These are phyloP conservation scores for Corvus cornix DNA, from an alignment of 2,113 vertebrate species.

Conservation along the genomic window DNA sequence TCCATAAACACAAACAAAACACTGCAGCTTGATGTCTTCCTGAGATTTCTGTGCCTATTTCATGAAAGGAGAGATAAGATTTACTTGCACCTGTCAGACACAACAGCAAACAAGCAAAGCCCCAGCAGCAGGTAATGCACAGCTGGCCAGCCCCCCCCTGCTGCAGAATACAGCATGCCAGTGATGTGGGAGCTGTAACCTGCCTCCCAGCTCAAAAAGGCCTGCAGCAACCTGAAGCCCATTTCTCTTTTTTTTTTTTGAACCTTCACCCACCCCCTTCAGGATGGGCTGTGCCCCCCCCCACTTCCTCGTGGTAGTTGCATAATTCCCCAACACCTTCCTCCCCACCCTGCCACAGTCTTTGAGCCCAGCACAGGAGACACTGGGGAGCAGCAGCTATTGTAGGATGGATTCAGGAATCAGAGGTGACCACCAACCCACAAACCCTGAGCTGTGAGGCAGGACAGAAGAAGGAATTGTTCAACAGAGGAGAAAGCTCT, in stretches of 20 bases:
- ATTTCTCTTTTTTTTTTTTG: not conserved
- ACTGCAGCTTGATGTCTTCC: not conserved
- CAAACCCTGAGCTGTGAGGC: not conserved
- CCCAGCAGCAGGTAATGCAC: not conserved
- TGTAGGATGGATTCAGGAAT: not conserved
- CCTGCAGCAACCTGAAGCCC: not conserved
- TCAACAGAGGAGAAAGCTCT: not conserved
- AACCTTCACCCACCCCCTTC: not conserved
- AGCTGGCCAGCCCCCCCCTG: not conserved
- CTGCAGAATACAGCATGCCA: not conserved
- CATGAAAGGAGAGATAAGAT: not conserved
- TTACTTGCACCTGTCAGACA: not conserved
- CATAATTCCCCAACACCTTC: not conserved
- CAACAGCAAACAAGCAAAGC: not conserved
- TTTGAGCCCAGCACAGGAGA: not conserved
- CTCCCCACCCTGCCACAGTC: not conserved
- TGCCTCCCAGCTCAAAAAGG: not conserved
- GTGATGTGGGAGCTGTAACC: not conserved
- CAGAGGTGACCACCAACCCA: not conserved
- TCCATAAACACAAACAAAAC: not conserved
- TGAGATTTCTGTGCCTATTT: not conserved
- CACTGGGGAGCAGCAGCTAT: not conserved
- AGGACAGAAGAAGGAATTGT: not conserved
- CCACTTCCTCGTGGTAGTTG: not conserved
- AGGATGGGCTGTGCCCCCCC: rapidly evolving